Percentiles rank a stretch among this genome's conserved stretches.
Evolutionary conservation across 1,140 invertebrate species (phyloP).

Genomic region (Aphaenogaster rudis): DNA sequence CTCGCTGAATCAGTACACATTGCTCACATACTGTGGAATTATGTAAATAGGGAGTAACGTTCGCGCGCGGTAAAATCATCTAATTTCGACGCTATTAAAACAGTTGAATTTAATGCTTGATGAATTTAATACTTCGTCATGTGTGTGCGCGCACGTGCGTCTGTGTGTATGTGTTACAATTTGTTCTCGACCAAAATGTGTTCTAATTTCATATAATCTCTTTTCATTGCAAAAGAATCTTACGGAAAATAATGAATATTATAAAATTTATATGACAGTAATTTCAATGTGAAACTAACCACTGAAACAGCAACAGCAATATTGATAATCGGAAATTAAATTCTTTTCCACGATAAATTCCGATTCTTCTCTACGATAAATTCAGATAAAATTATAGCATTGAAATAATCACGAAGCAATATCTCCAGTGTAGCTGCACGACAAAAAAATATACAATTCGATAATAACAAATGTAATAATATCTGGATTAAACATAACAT

Average conservation of each 20-base stretch:
- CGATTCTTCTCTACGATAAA: conserved; percentile 1
- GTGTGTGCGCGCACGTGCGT: too few relatives aligned
- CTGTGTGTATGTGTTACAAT: background rate
- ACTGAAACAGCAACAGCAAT: background rate
- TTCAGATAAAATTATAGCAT: conserved; percentile 13
- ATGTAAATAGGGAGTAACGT: background rate
- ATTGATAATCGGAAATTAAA: conserved; percentile 41
- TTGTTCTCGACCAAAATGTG: background rate
- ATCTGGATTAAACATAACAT: background rate
- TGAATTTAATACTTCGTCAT: background rate
- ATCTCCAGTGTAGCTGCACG: background rate
- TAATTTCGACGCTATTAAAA: conserved; percentile 20
- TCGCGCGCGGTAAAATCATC: background rate
- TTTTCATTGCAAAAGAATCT: conserved; percentile 8
- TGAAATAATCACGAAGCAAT: background rate
- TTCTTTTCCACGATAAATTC: background rate
- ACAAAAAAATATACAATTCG: background rate
- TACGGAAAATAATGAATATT: conserved; percentile 14
- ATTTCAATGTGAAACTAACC: conserved; percentile 2
- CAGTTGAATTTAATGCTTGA: conserved; percentile 17
- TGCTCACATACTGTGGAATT: background rate
- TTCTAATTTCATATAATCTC: conserved; percentile 14
- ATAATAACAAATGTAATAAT: background rate
- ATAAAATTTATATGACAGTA: background rate
- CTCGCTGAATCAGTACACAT: background rate